Conservation (phyloP, 2,888 invertebrate genomes). For the Hyposoter dolosus region DNA sequence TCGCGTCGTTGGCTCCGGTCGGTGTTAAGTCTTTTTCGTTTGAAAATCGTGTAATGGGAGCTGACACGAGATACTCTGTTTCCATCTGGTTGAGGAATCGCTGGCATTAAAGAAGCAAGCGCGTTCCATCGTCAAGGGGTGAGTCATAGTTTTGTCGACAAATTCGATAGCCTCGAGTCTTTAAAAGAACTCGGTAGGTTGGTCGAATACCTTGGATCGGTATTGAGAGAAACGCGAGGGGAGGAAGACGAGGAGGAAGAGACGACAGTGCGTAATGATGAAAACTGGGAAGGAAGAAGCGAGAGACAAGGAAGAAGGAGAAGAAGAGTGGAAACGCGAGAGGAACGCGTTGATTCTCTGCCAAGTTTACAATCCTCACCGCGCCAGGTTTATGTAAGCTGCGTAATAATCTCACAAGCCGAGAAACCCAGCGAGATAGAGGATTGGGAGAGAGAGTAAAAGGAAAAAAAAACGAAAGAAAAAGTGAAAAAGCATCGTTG, state of each 20-base stretch:
- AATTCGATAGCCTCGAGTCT: slow-evolving; percentile 62
- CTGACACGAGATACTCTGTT: background rate
- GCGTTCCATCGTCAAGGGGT: slow-evolving; percentile 40
- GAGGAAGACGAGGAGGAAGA: slow-evolving; percentile 40
- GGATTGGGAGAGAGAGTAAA: slow-evolving; percentile 21
- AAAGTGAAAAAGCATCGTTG: slow-evolving; percentile 10
- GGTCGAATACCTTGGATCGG: slow-evolving; percentile 51
- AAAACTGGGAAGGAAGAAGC: slow-evolving; percentile 2
- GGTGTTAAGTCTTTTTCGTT: background rate
- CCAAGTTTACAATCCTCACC: slow-evolving; percentile 66
- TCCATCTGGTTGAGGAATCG: background rate
- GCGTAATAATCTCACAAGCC: slow-evolving; percentile 62
- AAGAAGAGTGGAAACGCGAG: slow-evolving; percentile 61
- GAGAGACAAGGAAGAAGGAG: slow-evolving; percentile 37
- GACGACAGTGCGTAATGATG: slow-evolving; percentile 18
- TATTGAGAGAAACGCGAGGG: slow-evolving; percentile 42
- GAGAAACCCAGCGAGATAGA: slow-evolving; percentile 34
- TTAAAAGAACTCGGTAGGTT: slow-evolving; percentile 45
- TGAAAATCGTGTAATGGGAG: background rate
- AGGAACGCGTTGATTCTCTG: slow-evolving; percentile 59
- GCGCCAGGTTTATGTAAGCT: slow-evolving; percentile 71
- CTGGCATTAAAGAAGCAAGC: background rate
- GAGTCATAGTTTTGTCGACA: slow-evolving; percentile 59
- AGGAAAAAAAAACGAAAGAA: slow-evolving; percentile 17
- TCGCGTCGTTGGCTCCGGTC: background rate